Evolutionary conservation across 2,888 invertebrate species (phyloP).

Genomic region (Chromoteleia sp.): DNA sequence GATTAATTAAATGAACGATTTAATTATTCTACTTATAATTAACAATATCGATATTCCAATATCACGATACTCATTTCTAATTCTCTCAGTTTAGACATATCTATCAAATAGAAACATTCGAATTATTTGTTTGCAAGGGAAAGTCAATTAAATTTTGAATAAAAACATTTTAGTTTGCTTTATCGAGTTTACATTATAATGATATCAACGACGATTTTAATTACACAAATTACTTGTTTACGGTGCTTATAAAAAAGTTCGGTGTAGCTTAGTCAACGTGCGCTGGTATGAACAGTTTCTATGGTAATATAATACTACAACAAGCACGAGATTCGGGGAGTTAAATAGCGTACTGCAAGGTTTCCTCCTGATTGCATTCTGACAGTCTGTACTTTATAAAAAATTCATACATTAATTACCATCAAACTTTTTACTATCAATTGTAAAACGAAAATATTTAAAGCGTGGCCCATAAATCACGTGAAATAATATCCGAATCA

Average conservation of each 20-base stretch:
- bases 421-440: slow-evolving; percentile 30
- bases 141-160: too few species aligned
- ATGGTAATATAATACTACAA: slow-evolving; percentile 28
- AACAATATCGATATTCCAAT: too few species aligned
- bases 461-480: slow-evolving; percentile 12
- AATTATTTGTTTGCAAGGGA: too few species aligned
- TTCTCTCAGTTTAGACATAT: too few species aligned
- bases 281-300: slow-evolving; percentile 9
- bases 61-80: too few species aligned
- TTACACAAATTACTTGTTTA: slow-evolving; percentile 29
- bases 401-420: slow-evolving; percentile 51
- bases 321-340: slow-evolving; percentile 33
- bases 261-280: slow-evolving; percentile 10
- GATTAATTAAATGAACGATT: too few species aligned
- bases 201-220: slow-evolving; percentile 10
- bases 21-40: too few species aligned
- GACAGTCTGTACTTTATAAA: slow-evolving; percentile 35
- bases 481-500: not conserved
- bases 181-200: slow-evolving; percentile 1
- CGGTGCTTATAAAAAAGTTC: slow-evolving; percentile 22
- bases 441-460: slow-evolving; percentile 14
- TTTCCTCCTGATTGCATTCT: slow-evolving; percentile 39
- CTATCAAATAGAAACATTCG: too few species aligned
- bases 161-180: not conserved
- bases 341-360: slow-evolving; percentile 22